Percentiles rank a stretch among this genome's conserved stretches.
Conservation (phyloP, 2,888 invertebrate genomes). For the Odontomyia ornata region DNA sequence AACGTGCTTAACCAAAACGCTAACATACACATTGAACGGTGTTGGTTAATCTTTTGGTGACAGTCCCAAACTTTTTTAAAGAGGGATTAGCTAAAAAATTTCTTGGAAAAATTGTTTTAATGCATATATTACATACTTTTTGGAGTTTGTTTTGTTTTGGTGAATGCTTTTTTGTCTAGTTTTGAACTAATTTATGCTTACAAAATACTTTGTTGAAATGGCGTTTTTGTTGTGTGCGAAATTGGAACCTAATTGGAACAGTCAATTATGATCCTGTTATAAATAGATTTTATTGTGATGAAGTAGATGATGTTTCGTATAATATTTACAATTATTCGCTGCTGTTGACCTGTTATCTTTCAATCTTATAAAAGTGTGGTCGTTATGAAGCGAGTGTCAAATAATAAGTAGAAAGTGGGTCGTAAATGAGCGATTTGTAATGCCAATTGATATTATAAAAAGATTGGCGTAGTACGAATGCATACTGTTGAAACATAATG, state of each 20-base stretch:
- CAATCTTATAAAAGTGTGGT: too few relatives aligned
- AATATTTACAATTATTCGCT: background rate
- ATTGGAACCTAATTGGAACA: slow-evolving; percentile 34
- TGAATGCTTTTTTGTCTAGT: slow-evolving; percentile 4
- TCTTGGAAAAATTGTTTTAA: slow-evolving; percentile 17
- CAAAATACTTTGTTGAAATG: background rate
- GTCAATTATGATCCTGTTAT: slow-evolving; percentile 30
- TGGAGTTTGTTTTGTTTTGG: slow-evolving; percentile 33
- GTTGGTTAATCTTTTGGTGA: slow-evolving; percentile 28
- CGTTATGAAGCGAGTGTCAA: too few relatives aligned
- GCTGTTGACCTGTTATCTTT: too few relatives aligned
- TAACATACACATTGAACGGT: slow-evolving; percentile 13
- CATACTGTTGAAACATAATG: too few relatives aligned
- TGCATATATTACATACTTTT: too few relatives aligned
- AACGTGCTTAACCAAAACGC: too few relatives aligned
- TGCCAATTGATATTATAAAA: too few relatives aligned
- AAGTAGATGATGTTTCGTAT: slow-evolving; percentile 2
- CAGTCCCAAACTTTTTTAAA: background rate
- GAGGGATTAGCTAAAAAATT: background rate
- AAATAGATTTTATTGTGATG: slow-evolving; percentile 27
- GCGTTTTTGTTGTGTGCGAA: background rate
- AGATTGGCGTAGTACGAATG: too few relatives aligned
- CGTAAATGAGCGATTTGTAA: too few relatives aligned
- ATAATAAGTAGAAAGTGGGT: too few relatives aligned
- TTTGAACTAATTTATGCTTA: slow-evolving; percentile 3